Conservation (phyloP, 2,888 invertebrate genomes). For the Iselma pallidipennis region DNA sequence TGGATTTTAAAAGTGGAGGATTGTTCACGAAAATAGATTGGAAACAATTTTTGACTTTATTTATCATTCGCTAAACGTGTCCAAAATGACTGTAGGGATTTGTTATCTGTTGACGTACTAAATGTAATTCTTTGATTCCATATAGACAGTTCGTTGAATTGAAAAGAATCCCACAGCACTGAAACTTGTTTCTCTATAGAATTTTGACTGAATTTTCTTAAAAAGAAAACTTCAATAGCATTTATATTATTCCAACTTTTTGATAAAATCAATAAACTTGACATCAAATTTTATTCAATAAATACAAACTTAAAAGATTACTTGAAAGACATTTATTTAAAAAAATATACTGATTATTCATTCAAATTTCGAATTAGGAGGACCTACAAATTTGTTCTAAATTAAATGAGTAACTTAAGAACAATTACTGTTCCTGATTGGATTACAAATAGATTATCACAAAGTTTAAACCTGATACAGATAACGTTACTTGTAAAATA, state of each 20-base stretch:
- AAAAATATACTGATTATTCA: not conserved
- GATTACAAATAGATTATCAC: not conserved
- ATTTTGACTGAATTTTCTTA: not conserved
- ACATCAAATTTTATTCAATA: constrained; percentile 10
- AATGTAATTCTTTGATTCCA: constrained; percentile 19
- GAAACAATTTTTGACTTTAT: constrained; percentile 1
- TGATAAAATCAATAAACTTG: constrained; percentile 10
- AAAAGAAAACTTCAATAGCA: constrained; percentile 1
- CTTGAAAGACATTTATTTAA: not conserved
- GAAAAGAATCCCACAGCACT: constrained; percentile 10
- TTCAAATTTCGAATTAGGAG: not conserved
- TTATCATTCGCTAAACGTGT: constrained; percentile 11
- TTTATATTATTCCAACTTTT: not conserved
- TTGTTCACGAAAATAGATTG: not conserved
- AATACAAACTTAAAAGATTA: constrained; percentile 5
- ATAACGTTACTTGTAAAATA: not conserved
- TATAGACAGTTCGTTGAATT: constrained; percentile 6
- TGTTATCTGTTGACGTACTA: constrained; percentile 17
- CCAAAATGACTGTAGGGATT: constrained; percentile 8
- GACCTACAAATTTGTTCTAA: not conserved
- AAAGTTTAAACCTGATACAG: not conserved
- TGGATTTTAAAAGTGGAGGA: not conserved
- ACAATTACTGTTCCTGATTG: not conserved
- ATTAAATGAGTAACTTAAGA: not conserved
- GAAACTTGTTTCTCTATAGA: constrained; percentile 1